Evolutionary conservation across 2,113 vertebrate species (phyloP), one percentile per base, ranked within the genome.

Genomic region (Syngnathoides biaculeatus): DNA sequence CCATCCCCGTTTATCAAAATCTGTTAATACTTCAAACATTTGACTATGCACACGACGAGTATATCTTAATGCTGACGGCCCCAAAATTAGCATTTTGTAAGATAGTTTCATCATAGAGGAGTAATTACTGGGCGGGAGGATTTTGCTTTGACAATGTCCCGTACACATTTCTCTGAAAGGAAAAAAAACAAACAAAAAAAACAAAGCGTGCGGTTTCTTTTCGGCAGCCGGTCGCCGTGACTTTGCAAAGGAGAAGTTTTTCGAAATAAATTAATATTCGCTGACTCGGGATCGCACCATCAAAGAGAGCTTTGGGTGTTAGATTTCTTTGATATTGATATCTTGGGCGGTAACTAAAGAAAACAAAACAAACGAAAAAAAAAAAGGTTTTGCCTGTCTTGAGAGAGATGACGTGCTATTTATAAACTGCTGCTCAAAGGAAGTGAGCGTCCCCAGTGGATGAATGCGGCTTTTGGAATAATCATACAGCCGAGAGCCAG

Each of bases 361-460:
- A 70, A 62, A 74, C 74, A 68, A 50, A 76, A 83, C 69, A 62
- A 65, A 78, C 78, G 85, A 79, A 85, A 90, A 91, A 88, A 79
- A 86, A 86, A 86, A 81, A 30, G 55, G 30, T 57, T 57, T 14
- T 27, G 5, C 26, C 12, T 55, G 52, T 91, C 75, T 83, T 78
- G 1, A 39, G 73, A 83, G 79, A 73, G 82, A 88, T 84, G 78
- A 89, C 79, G 87, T 73, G 79, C 87, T 92, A 92, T 93, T 92
- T 91, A 91, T 93, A 92, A 89, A 69, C 67, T 48, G 71, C 78
- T 85, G 82, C 85, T 91, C 87, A 84, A 81, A 92, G 92, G 91
- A 93, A 91, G 91, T 87, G 77, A 84, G 75, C 69, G 68, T 90
- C 90, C 88, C 88, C 43, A 53, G 89, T 85, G 90, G 80, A 88